Evolutionary conservation across 2,888 invertebrate species (phyloP), one percentile per base, ranked within the genome.

Genomic region (Thereva unica): DNA sequence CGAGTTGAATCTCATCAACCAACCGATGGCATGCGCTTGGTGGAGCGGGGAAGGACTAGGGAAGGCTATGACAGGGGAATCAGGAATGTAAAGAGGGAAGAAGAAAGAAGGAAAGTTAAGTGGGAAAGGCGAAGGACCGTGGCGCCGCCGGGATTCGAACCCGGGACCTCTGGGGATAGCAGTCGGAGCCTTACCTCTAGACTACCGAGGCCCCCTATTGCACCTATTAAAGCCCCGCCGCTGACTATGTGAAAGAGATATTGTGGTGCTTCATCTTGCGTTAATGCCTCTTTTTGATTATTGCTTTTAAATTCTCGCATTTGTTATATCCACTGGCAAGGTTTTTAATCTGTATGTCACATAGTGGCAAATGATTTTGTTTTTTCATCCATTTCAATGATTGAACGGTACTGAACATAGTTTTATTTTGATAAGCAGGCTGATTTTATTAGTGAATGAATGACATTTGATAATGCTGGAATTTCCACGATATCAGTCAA

Each of bases 291-390:
- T n/a, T n/a, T 57, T 9, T 35, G 35, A 45, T 57, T 45, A 8
- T 9, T 34, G 5, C 7, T 44, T 37, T 35, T 57, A 5, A 41
- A 45, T 23, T 66, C 44, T 69, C 68, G 55, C 71, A 71, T 2
- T 70, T 34, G 9, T 37, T 67, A 49, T 69, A 72, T 10, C 59
- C 7, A 38, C 56, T 12, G 42, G 71, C 52, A 10, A 64, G 56
- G 12, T 73, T 42, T 56, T 75, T 73, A 49, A 78, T 6, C 71
- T 72, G 9, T 67, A 44, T 54, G 34, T 4, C 35, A 10, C 44
- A 9, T 23, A 23, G 0, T 34, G 5, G 40, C 12, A 44, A 10
- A 35, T 9, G 34, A 5, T 40, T 10, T 5, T 55, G 12, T n/a
- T 55, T 10, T 10, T 6, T 10, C 12, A 8, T 55, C 10, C 55